Percentiles rank a stretch among this genome's conserved stretches.
These are phyloP conservation scores for Tarsius wallacei DNA, from an alignment of 2,797 vertebrate species.

Conservation along the genomic window DNA sequence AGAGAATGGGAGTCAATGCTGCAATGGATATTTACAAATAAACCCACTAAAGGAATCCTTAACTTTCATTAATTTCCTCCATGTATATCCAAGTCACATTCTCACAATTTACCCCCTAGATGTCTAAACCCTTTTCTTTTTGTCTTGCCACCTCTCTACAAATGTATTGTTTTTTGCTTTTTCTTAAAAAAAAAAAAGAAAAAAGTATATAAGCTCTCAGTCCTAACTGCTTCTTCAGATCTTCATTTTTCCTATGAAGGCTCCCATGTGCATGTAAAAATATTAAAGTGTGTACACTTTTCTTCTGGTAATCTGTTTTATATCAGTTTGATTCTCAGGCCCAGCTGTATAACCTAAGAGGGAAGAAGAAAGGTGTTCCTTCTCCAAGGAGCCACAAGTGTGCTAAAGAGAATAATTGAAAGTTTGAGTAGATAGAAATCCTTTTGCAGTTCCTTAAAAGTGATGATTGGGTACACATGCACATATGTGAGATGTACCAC, in stretches of 20 bases:
- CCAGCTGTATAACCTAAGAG: background rate
- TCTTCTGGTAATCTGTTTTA: background rate
- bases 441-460: too few species aligned
- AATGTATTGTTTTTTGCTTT: background rate
- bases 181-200: background rate
- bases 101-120: background rate
- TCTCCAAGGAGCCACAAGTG: background rate
- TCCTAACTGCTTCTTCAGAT: background rate
- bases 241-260: slow-evolving; percentile 37
- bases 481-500: too few species aligned
- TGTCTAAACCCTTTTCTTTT: background rate
- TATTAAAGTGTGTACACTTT: background rate
- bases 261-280: background rate
- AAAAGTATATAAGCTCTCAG: background rate
- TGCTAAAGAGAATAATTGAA: background rate
- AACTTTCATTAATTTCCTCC: background rate
- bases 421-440: background rate
- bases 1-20: background rate
- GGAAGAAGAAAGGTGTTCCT: background rate
- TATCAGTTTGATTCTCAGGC: slow-evolving; percentile 13
- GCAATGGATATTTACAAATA: background rate
- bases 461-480: too few species aligned
- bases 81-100: background rate
- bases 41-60: background rate
- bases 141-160: slow-evolving; percentile 13